Conservation (phyloP, 2,797 vertebrate species). For the Phylloscopus collybita region DNA sequence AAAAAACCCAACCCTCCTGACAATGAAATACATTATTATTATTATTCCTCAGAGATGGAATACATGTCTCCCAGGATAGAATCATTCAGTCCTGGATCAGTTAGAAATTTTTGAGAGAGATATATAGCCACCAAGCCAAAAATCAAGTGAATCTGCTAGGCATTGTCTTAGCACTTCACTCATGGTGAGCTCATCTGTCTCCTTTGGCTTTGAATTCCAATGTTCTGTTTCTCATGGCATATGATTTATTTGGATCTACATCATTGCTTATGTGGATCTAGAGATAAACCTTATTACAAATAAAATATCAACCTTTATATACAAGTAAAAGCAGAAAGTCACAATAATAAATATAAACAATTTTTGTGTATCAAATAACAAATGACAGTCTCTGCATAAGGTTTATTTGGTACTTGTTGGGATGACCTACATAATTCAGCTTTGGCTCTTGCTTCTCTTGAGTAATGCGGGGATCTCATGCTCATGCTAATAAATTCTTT, state of each 20-base stretch:
- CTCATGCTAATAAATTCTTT: slow-evolving; percentile 20
- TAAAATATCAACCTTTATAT: neutral
- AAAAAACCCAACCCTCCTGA: neutral
- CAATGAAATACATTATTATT: neutral
- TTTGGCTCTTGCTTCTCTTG: neutral
- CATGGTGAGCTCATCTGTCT: neutral
- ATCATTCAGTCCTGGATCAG: neutral
- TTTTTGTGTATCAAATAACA: neutral
- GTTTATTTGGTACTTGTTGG: neutral
- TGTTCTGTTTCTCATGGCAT: neutral
- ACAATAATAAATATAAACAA: neutral
- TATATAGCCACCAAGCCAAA: neutral
- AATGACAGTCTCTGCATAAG: neutral
- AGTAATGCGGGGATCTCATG: neutral
- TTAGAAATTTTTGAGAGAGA: neutral
- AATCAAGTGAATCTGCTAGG: neutral
- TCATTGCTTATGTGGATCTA: neutral
- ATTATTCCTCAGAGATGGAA: neutral
- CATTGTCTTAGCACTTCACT: neutral
- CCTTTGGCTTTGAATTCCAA: neutral
- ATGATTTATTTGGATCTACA: neutral
- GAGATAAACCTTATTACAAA: neutral
- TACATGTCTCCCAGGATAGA: neutral
- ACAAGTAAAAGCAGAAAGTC: neutral
- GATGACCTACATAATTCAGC: neutral